phyloP scores from a whole-genome alignment of 2,797 vertebrate genomes.

The Microhierax caerulescens region DNA sequence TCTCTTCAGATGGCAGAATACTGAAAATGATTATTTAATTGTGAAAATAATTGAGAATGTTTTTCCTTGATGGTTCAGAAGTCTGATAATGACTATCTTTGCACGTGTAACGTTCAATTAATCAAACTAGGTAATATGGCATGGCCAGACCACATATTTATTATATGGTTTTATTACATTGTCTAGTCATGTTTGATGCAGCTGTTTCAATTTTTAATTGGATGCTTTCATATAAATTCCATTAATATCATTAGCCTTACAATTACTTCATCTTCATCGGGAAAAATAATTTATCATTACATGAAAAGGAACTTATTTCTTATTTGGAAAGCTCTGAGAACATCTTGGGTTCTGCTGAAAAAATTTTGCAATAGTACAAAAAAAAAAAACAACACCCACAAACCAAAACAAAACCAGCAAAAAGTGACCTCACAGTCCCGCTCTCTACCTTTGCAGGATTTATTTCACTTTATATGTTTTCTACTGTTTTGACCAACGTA shows the following conservation, averaged over 20 bases:
- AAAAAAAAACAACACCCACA: neutral
- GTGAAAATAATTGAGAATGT: constrained; percentile 4
- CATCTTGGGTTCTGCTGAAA: neutral
- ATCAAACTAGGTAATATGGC: neutral
- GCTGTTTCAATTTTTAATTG: neutral
- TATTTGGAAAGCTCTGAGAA: neutral
- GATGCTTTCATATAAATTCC: constrained; percentile 26
- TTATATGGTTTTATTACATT: constrained; percentile 4
- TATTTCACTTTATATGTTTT: neutral
- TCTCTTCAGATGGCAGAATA: neutral
- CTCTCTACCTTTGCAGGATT: neutral
- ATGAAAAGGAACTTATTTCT: constrained; percentile 7
- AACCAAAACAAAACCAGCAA: neutral
- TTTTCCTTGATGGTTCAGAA: neutral
- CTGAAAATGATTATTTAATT: neutral
- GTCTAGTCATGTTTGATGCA: neutral
- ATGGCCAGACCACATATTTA: neutral
- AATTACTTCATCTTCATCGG: neutral
- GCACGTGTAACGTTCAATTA: constrained; percentile 18
- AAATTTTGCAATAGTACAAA: neutral
- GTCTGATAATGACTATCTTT: constrained; percentile 12
- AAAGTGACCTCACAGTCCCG: fast-evolving
- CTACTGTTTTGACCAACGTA: neutral
- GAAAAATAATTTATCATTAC: neutral
- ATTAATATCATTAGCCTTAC: constrained; percentile 5